Evolutionary conservation across 2,888 invertebrate genomes (phyloP).

Genomic region (Cantharis nigra): DNA sequence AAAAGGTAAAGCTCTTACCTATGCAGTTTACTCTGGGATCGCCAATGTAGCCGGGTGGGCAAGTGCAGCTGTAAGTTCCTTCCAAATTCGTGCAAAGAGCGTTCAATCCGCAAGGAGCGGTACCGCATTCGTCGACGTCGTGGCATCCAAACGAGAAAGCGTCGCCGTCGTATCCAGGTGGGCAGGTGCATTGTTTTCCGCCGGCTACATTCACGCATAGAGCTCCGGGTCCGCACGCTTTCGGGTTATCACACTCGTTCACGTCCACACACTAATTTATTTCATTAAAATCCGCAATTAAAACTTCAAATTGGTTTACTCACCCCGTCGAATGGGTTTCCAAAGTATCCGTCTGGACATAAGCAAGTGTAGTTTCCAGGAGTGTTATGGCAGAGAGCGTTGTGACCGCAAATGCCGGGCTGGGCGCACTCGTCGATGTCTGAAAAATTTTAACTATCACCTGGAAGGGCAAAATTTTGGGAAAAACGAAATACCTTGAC

Average conservation of each 20-base stretch:
- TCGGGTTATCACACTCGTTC: constrained; percentile 76
- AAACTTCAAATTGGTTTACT: constrained; percentile 37
- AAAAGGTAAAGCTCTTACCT: constrained; percentile 61
- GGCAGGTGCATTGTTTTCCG: constrained; percentile 83
- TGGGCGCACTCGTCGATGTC: constrained; percentile 89
- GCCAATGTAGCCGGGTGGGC: constrained; percentile 82
- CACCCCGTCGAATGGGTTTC: constrained; percentile 78
- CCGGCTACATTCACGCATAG: constrained; percentile 80
- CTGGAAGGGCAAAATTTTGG: neutral
- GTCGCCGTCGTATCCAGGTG: constrained; percentile 80
- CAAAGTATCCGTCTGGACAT: constrained; percentile 81
- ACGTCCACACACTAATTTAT: constrained; percentile 74
- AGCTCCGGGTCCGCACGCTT: constrained; percentile 79
- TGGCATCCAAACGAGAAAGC: constrained; percentile 72
- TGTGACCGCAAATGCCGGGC: constrained; percentile 79
- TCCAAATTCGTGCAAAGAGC: constrained; percentile 80
- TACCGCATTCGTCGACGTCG: constrained; percentile 77
- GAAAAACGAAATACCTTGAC: constrained; percentile 66
- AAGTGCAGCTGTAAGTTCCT: constrained; percentile 79
- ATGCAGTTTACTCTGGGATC: constrained; percentile 76
- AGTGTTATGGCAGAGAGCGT: constrained; percentile 80
- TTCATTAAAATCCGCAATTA: neutral
- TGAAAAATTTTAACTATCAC: constrained; percentile 39
- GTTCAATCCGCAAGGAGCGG: constrained; percentile 76
- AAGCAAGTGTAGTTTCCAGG: constrained; percentile 87